These are phyloP conservation scores for Gymnopithys bicolor DNA, from an alignment of 2,797 vertebrate genomes.

Conservation along the genomic window DNA sequence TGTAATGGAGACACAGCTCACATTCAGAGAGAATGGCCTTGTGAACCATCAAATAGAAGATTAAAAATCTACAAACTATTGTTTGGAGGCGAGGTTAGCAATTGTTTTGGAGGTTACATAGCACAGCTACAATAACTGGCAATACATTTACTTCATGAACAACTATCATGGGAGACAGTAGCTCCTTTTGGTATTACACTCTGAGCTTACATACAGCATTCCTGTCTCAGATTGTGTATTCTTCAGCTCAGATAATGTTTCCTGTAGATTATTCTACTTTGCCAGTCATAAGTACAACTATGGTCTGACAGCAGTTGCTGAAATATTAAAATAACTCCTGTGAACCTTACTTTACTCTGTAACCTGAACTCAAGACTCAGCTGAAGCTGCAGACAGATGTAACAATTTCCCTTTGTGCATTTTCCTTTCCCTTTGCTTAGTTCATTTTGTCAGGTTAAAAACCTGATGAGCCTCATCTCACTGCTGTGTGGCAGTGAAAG, in stretches of 20 bases:
- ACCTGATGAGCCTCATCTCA: background rate
- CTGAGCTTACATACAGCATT: background rate
- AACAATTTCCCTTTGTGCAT: background rate
- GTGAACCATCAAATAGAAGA: background rate
- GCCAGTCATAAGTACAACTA: background rate
- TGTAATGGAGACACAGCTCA: background rate
- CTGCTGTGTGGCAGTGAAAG: background rate
- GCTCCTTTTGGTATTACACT: background rate
- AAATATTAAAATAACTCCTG: conserved; percentile 1
- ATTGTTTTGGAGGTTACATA: conserved; percentile 7
- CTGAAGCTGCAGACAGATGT: conserved; percentile 1
- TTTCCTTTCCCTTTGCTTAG: background rate
- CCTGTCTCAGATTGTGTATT: background rate
- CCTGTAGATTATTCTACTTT: background rate
- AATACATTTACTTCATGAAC: background rate
- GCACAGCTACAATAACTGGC: background rate
- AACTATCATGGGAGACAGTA: background rate
- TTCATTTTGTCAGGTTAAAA: background rate
- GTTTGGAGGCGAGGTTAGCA: background rate
- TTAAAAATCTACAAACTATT: conserved; percentile 14
- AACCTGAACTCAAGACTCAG: background rate
- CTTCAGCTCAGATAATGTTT: background rate
- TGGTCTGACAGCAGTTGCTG: background rate
- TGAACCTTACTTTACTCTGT: background rate
- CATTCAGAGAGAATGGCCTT: background rate